A percentile compares a stretch with the other conserved stretches of the same genome.
phyloP scores from a whole-genome alignment of 1,140 invertebrate genomes.

The Drosophila kikkawai region DNA sequence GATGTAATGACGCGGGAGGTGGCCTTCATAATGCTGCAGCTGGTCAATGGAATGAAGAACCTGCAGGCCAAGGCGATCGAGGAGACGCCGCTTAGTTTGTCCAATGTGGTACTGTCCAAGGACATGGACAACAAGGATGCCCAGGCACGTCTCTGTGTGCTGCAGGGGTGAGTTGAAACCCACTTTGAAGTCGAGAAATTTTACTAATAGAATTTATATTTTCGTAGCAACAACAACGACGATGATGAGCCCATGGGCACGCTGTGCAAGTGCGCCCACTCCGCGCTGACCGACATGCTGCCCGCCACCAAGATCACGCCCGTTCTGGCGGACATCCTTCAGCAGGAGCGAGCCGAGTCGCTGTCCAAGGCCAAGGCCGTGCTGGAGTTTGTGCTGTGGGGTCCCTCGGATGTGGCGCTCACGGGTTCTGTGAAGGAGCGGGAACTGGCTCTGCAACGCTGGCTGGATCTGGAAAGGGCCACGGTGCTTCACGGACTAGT shows the following conservation, averaged over 20 bases:
- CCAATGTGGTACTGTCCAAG: slow-evolving; percentile 85
- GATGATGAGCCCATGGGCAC: slow-evolving; percentile 88
- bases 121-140: slow-evolving; percentile 87
- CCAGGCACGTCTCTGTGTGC: slow-evolving; percentile 88
- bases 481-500: slow-evolving; percentile 92
- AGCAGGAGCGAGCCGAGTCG: slow-evolving; percentile 90
- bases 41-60: slow-evolving; percentile 92
- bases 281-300: slow-evolving; percentile 88
- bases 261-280: slow-evolving; percentile 91
- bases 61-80: slow-evolving; percentile 94
- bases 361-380: slow-evolving; percentile 89
- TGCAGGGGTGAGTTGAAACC: slow-evolving; percentile 88
- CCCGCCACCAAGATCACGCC: slow-evolving; percentile 88
- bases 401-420: slow-evolving; percentile 90
- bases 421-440: slow-evolving; percentile 88
- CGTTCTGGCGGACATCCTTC: slow-evolving; percentile 89
- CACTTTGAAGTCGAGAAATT: too few species aligned
- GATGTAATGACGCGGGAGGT: slow-evolving; percentile 86
- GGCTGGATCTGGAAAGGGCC: slow-evolving; percentile 93
- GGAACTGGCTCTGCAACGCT: slow-evolving; percentile 90
- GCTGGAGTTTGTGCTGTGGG: slow-evolving; percentile 94
- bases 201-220: not conserved
- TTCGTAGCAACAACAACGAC: slow-evolving; percentile 83
- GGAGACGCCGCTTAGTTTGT: slow-evolving; percentile 89
- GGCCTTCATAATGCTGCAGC: slow-evolving; percentile 91